Evolutionary conservation across 2,113 vertebrate genomes (phyloP).

Genomic region (Peromyscus polionotus): DNA sequence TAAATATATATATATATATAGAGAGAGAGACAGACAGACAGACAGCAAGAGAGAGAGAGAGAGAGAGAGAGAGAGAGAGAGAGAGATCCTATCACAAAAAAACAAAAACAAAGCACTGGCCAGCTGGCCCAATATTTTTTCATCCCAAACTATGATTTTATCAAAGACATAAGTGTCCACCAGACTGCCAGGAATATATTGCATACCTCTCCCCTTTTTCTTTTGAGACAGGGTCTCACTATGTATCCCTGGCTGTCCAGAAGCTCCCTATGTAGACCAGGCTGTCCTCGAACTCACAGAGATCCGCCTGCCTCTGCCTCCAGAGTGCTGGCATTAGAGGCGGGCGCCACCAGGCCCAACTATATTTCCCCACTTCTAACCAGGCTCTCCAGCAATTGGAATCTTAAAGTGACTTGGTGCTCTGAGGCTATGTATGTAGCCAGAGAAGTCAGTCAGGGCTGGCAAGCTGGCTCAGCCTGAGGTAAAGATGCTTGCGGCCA

Average conservation of each 20-base stretch:
- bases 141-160: neutral
- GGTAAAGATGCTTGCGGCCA: neutral
- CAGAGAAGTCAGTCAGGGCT: neutral
- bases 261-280: neutral
- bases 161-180: neutral
- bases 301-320: neutral
- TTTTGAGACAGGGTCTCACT: neutral
- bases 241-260: neutral
- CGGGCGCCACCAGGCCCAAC: neutral
- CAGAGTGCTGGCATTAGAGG: neutral
- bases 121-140: neutral
- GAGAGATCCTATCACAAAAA: neutral
- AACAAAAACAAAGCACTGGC: neutral
- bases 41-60: too few relatives aligned
- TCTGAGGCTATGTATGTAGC: neutral
- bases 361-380: neutral
- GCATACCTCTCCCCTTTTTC: neutral
- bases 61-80: too few relatives aligned
- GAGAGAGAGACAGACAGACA: neutral
- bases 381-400: neutral
- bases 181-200: neutral
- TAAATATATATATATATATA: neutral
- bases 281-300: neutral
- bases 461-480: neutral
- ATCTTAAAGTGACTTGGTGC: neutral